phyloP scores from a whole-genome alignment of 1,140 invertebrate genomes.

The Elysia chlorotica region DNA sequence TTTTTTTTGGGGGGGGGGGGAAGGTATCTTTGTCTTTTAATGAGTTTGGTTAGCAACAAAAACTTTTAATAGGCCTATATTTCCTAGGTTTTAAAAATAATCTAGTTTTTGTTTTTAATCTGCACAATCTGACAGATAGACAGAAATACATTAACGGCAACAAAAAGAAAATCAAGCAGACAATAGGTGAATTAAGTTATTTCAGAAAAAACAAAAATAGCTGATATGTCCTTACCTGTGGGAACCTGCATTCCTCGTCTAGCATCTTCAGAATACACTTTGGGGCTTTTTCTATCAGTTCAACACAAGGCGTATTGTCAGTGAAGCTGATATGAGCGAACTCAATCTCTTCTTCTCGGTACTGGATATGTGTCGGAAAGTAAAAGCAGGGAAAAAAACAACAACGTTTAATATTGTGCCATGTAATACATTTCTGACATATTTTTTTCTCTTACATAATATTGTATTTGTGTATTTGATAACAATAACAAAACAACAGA shows the following conservation, averaged over 20 bases:
- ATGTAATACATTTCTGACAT: not conserved
- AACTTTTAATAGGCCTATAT: not conserved
- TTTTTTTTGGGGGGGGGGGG: no score
- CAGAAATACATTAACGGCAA: no score
- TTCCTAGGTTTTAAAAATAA: conserved; percentile 51
- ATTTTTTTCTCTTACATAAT: not conserved
- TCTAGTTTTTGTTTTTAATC: no score
- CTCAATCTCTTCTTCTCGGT: conserved; percentile 96
- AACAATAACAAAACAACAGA: not conserved
- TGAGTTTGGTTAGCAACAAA: not conserved
- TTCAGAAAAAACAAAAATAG: no score
- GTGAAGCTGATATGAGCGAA: conserved; percentile 99
- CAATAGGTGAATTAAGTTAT: no score
- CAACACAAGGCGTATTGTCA: conserved; percentile 97
- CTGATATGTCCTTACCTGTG: conserved; percentile 98
- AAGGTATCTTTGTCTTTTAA: not conserved
- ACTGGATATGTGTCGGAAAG: conserved; percentile 62
- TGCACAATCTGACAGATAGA: no score
- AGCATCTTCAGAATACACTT: conserved; percentile 97
- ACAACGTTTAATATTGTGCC: not conserved
- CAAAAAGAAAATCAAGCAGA: no score
- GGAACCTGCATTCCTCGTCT: conserved; percentile 99
- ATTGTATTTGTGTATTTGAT: not conserved
- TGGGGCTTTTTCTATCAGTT: conserved; percentile 95
- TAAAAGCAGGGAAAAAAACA: conserved; percentile 6